Base-by-base conservation (phyloP, 2,888 invertebrate genomes). In the Schizaphis graminum region DNA sequence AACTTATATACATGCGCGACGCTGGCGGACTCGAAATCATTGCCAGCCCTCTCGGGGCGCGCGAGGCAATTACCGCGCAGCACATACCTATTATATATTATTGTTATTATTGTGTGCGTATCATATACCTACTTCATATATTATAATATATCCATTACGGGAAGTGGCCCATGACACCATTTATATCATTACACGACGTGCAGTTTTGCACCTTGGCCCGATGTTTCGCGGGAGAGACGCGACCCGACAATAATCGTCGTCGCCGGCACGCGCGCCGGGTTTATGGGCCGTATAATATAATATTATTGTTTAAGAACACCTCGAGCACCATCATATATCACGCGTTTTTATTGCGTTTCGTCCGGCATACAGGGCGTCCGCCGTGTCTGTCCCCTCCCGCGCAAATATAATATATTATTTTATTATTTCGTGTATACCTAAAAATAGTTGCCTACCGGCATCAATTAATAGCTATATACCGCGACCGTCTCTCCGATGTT, bases 251-350 rank as follows among this genome's bases (percentile, higher is more conserved):
- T n/a, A n/a, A 77, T 77, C 77, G 77, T 77, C 77, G 77, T 21
- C 77, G 35, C 21, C 77, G 77, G 77, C 53, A 53, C 35, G n/a
- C 56, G n/a, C 41, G 41, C 41, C 41, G 26, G 24, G 53, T 89
- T 89, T 57, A 89, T 41, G 89, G 89, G n/a, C 56, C 56, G 35
- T 89, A 53, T 77, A 77, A 77, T 77, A 77, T n/a, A n/a, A n/a
- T 35, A 77, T 16, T 56, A 56, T 89, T 56, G 56, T 89, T 87
- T 53, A 87, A 28, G 44, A 44, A 47, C 86, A 16, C 86, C 47
- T 44, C 86, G 1, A n/a, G 44, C 11, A 86, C 86, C 47, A 44
- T 13, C 44, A 44, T 85, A 26, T 13, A 85, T 85, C 49, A 28
- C 5, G 49, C 28, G 13, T 87, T 87, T n/a, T 67, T 67, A 67